phyloP scores from a whole-genome alignment of 1,140 invertebrate species.

The Hydropsyche tenuis region DNA sequence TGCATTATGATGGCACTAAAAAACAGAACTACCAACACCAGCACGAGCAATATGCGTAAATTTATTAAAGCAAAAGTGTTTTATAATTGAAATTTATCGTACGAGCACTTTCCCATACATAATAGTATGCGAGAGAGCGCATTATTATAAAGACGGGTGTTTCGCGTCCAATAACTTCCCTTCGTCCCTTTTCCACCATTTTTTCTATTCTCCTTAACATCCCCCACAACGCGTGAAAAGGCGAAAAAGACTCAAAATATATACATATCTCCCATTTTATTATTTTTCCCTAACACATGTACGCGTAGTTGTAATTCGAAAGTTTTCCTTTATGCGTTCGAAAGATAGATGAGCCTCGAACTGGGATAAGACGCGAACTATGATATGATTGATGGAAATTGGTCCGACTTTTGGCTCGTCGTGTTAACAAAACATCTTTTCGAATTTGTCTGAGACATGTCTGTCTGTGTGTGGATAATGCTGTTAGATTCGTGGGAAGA shows the following conservation, averaged over 20 bases:
- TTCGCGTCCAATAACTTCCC: neutral
- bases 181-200: too few species aligned
- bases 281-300: neutral
- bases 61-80: neutral
- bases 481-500: too few species aligned
- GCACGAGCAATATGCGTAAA: neutral
- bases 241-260: too few species aligned
- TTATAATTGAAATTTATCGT: constrained; percentile 14
- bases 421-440: constrained; percentile 18
- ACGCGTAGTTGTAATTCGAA: neutral
- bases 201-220: too few species aligned
- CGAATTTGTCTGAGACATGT: neutral
- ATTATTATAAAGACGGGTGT: constrained; percentile 4
- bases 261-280: too few species aligned
- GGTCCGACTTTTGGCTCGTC: neutral
- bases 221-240: too few species aligned
- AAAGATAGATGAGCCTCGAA: constrained; percentile 5
- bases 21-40: too few species aligned
- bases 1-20: too few species aligned
- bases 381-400: constrained; percentile 13
- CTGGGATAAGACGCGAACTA: neutral
- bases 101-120: neutral
- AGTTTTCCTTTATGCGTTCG: constrained; percentile 8
- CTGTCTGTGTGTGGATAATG: too few species aligned
- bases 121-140: neutral